Base-by-base conservation (phyloP, 2,888 invertebrate species). In the Seladonia tumulorum region DNA sequence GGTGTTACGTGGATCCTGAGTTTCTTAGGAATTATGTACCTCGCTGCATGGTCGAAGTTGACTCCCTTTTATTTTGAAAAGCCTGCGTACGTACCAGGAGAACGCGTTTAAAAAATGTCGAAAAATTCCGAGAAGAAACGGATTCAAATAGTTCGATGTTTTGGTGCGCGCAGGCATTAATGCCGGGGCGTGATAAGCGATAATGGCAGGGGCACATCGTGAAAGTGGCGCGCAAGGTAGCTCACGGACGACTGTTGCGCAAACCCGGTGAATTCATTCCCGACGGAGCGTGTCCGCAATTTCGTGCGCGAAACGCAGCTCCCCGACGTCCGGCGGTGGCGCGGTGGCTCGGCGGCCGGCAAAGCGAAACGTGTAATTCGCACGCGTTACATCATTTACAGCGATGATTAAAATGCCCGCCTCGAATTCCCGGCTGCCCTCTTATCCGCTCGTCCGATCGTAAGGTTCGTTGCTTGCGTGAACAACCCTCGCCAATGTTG, bases 361-460 rank as follows among this genome's bases (percentile, higher is more conserved):
- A 63, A 82, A 76, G 49, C 82, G 82, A 76, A 76, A 78, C 84
- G 60, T 74, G 78, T 83, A 78, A 84, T 83, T 83, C 83, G 60
- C 77, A 42, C 78, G 84, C 74, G 83, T 83, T 83, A 83, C 84
- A 72, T 76, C 83, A 76, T 83, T 83, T 71, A 71, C 74, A 16
- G 22, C 60, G 77, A 74, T 74, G 76, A 84, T 84, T 83, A 84
- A 84, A 84, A 83, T 45, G 74, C 83, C 74, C 77, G 49, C 73
- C 74, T 60, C 68, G 74, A 75, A 78, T 83, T 82, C 74, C 57
- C 76, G 47, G 29, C 60, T 63, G 45, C 49, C 45, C 47, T 45
- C 76, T 57, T 82, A 83, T 68, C 72, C 72, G 72, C 16, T 76
- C 49, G 42, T 14, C n/a, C 14, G 73, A 82, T 82, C 74, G 71